Percentiles rank a stretch among this genome's conserved stretches.
phyloP scores from a whole-genome alignment of 2,888 invertebrate genomes.

The Phlogophora meticulosa region DNA sequence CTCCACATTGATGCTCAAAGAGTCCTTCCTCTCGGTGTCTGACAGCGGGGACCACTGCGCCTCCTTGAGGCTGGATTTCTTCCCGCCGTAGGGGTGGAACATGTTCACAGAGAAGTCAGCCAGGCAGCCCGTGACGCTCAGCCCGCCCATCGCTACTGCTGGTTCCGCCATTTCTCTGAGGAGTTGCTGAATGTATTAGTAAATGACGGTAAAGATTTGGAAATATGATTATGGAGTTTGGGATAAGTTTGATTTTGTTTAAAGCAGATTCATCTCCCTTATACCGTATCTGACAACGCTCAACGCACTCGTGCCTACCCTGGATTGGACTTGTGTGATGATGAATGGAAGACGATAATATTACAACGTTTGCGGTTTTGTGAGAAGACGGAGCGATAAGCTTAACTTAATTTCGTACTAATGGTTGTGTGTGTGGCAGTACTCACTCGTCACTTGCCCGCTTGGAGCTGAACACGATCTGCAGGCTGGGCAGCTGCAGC shows the following conservation, averaged over 20 bases:
- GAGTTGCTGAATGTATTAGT: neutral
- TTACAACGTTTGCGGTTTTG: too few species aligned
- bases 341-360: too few species aligned
- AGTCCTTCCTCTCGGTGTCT: conserved; percentile 98
- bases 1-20: conserved; percentile 98
- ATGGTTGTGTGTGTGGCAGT: neutral
- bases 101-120: conserved; percentile 99
- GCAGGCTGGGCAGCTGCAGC: conserved; percentile 98
- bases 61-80: conserved; percentile 93
- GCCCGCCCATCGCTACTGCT: conserved; percentile 94
- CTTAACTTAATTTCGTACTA: too few species aligned
- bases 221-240: neutral
- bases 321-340: too few species aligned
- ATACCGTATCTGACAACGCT: too few species aligned
- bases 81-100: conserved; percentile 99
- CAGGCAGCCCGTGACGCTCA: conserved; percentile 98
- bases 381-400: too few species aligned
- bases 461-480: conserved; percentile 99
- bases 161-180: conserved; percentile 91
- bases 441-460: conserved; percentile 94
- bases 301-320: too few species aligned
- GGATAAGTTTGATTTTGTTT: too few species aligned
- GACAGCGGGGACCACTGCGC: conserved; percentile 97
- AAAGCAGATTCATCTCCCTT: too few species aligned
- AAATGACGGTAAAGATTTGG: neutral